Evolutionary conservation across 2,113 vertebrate genomes (phyloP).

Genomic region (Phalacrocorax aristotelis): DNA sequence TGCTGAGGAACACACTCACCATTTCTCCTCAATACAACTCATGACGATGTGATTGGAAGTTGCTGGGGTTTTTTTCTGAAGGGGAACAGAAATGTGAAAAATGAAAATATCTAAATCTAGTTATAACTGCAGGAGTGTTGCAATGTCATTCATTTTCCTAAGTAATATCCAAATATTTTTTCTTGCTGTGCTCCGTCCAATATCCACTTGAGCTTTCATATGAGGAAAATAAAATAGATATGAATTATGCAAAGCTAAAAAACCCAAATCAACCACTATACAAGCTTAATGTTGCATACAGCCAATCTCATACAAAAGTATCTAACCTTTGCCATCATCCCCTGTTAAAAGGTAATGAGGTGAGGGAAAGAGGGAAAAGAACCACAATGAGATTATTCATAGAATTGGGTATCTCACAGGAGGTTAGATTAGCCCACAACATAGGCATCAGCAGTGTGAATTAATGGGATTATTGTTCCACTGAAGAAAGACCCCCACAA

Average conservation of each 20-base stretch:
- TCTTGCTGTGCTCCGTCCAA: neutral
- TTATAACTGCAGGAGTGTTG: conserved; percentile 42
- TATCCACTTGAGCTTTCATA: neutral
- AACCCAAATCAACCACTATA: neutral
- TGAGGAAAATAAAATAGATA: neutral
- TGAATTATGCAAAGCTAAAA: neutral
- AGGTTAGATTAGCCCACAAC: neutral
- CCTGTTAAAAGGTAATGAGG: neutral
- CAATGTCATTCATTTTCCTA: conserved; percentile 10
- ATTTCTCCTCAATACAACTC: neutral
- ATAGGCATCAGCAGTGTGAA: neutral
- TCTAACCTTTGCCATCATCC: neutral
- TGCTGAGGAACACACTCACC: fast-evolving
- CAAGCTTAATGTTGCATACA: neutral
- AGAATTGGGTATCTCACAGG: neutral
- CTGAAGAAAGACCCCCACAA: neutral
- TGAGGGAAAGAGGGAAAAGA: neutral
- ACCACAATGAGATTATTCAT: neutral
- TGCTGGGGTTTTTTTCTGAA: neutral
- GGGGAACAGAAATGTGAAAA: neutral
- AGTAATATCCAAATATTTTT: conserved; percentile 22
- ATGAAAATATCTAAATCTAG: conserved; percentile 21
- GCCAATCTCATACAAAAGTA: neutral
- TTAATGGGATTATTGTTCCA: neutral
- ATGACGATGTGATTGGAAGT: neutral